Evolutionary conservation across 1,140 invertebrate species (phyloP), one percentile per base, ranked within the genome.

Genomic region (Thaumatotibia leucotreta): DNA sequence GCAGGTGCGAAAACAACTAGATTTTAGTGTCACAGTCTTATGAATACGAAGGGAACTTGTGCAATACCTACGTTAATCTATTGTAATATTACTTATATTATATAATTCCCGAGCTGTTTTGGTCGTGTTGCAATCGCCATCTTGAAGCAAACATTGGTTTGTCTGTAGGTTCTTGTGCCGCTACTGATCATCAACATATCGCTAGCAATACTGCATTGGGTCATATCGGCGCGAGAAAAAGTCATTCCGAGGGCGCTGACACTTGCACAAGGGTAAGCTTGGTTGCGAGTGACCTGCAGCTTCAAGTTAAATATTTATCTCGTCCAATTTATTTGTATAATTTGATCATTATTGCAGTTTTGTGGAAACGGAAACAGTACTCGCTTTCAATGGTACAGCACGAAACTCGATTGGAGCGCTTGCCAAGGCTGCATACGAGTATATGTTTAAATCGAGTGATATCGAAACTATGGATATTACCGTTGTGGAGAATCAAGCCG

Each of bases 131-230:
- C n/a, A n/a, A n/a, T n/a, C n/a, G n/a, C n/a, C n/a, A n/a, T n/a
- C n/a, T n/a, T n/a, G n/a, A n/a, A n/a, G n/a, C 17, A 45, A 5
- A 4, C 6, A 45, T 45, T 45, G 2, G 14, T 8, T 5, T 5
- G 17, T 20, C 20, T 89, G 54, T 83, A 87, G 72, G 62, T 90
- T 0, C 49, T 81, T 17, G 84, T 86, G 8, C 86, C 86, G 0
- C 22, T 86, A 1, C 0, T 88, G 1, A 73, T 80, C n/a, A 88
- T 88, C 10, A 86, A 78, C 27, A 50, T 77, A 0, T 81, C 82
- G 10, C 72, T 90, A 5, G 78, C 68, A 1, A 63, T 88, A 1
- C 54, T 83, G 20, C 39, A 79, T 22, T 88, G 81, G 45, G 63
- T 88, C 8, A 68, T 81, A 14, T 70, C 72, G 33, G 66, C 75